Conservation (phyloP, 2,888 invertebrate genomes). For the Rhagonycha lutea region DNA sequence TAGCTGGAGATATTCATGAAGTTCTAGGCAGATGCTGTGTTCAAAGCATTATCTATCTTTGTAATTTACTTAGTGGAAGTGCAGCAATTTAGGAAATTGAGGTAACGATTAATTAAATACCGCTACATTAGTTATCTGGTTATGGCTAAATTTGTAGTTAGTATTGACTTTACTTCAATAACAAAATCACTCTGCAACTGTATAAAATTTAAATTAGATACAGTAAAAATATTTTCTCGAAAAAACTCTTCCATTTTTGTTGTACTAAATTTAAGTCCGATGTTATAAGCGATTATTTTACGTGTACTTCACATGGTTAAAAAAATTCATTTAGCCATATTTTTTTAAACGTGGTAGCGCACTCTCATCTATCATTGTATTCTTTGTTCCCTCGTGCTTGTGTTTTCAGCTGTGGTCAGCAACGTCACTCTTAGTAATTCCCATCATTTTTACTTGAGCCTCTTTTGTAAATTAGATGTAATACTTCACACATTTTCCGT, state of each 20-base stretch:
- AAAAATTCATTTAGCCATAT: background rate
- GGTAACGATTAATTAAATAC: slow-evolving; percentile 29
- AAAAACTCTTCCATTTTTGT: background rate
- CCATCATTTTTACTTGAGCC: background rate
- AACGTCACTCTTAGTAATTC: background rate
- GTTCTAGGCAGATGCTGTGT: slow-evolving; percentile 16
- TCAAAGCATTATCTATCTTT: slow-evolving; percentile 26
- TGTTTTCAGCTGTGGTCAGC: background rate
- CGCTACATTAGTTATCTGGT: slow-evolving; percentile 20
- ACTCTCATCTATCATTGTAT: background rate
- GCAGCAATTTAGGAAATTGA: slow-evolving; percentile 24
- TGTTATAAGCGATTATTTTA: background rate
- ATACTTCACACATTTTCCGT: background rate
- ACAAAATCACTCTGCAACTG: background rate
- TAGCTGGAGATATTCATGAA: slow-evolving; percentile 12
- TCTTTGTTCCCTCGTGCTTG: background rate
- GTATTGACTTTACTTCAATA: background rate
- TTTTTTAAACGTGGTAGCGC: background rate
- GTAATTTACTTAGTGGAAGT: slow-evolving; percentile 24
- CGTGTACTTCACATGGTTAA: background rate
- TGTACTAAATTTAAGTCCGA: background rate
- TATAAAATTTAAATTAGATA: background rate
- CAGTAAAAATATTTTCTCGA: background rate
- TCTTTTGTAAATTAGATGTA: background rate
- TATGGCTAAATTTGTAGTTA: slow-evolving; percentile 3